Evolutionary conservation across 2,888 invertebrate genomes (phyloP).

Genomic region (Mallateleia sp.): DNA sequence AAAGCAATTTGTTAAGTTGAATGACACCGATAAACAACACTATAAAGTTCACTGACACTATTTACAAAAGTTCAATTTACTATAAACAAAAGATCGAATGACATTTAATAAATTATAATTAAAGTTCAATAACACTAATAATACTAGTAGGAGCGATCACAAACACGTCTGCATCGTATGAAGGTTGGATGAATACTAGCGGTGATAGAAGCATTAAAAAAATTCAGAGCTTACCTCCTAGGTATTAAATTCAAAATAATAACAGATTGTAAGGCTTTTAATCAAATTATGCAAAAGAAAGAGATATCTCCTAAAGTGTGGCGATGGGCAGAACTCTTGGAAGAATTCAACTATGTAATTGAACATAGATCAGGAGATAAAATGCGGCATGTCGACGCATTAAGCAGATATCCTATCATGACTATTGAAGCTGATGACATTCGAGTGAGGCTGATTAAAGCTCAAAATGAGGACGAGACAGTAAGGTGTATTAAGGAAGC

Average conservation of each 20-base stretch:
- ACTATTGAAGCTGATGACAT: conserved; percentile 30
- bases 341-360: conserved; percentile 46
- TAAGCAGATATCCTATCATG: conserved; percentile 28
- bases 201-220: conserved; percentile 70
- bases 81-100: too few relatives aligned
- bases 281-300: conserved; percentile 50
- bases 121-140: too few relatives aligned
- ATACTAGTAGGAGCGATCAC: too few relatives aligned
- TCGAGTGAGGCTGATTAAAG: not conserved
- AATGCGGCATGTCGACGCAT: conserved; percentile 64
- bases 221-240: conserved; percentile 70
- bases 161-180: too few relatives aligned
- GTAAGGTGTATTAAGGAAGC: conserved; percentile 5
- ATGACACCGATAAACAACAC: too few relatives aligned
- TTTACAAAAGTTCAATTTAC: too few relatives aligned
- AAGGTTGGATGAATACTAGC: too few relatives aligned
- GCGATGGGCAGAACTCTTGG: conserved; percentile 50
- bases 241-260: conserved; percentile 74
- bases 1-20: too few relatives aligned
- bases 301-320: conserved; percentile 48
- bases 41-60: too few relatives aligned
- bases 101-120: too few relatives aligned
- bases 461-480: conserved; percentile 38
- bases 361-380: conserved; percentile 43
- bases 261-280: conserved; percentile 76